Evolutionary conservation across 2,113 vertebrate genomes (phyloP), one percentile per base, ranked within the genome.

Genomic region (Cottus gobio): DNA sequence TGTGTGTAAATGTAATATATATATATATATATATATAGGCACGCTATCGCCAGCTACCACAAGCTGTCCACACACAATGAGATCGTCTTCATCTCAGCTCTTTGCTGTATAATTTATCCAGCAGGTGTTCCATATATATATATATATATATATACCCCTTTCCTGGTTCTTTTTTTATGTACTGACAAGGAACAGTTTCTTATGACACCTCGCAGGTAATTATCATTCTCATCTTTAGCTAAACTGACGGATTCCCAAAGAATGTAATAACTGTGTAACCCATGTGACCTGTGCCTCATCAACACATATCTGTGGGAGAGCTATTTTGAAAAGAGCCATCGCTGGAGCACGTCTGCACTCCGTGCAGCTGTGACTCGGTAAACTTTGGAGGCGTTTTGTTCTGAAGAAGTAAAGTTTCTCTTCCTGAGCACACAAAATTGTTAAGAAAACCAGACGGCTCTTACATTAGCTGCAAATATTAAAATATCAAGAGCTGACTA

Each of bases 51-150:
- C 0, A 30, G 42, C 61, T 13, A 36, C 30, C 60, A 18, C 54
- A 73, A 68, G 75, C 77, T 81, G 73, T 64, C 28, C 44, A 37
- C 37, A 61, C 39, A 70, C 54, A 73, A 26, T 20, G 57, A 44
- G 30, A 20, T 8, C 9, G 5, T 39, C 48, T 56, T 73, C 73
- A 42, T 66, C 75, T 69, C 26, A 34, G 50, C 50, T 34, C 66
- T 76, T 39, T 75, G 61, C 44, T 58, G 54, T 18, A 75, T 30
- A 37, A 75, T 75, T 77, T 48, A 62, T 39, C 63, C 42, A 31
- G 78, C 79, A 54, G 60, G 64, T 12, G 9, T 3, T 42, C 39
- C 39, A 42, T 42, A 10, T 42, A 42, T 42, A 10, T 34, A 6
- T 5, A 42, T 42, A 10, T 42, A 42, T 42, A 10, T 34, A 6